Conservation (phyloP, 1,140 invertebrate species). For the Oreohelix idahoensis region DNA sequence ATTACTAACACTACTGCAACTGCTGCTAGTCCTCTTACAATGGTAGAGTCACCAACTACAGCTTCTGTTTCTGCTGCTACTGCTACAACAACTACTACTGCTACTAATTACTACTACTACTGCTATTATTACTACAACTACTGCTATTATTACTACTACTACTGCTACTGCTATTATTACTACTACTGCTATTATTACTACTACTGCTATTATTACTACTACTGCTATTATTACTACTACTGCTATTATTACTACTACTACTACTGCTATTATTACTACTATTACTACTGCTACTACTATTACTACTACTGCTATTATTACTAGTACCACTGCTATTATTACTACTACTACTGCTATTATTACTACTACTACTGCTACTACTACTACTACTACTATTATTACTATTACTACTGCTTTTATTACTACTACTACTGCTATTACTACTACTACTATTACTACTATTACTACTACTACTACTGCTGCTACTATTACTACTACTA, state of each 20-base stretch:
- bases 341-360: slow-evolving; percentile 15
- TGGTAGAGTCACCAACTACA: too few relatives aligned
- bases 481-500: not conserved
- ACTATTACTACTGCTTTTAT: slow-evolving; percentile 14
- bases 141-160: not conserved
- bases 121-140: not conserved
- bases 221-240: not conserved
- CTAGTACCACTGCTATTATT: slow-evolving; percentile 14
- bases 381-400: slow-evolving; percentile 28
- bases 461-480: not conserved
- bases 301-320: slow-evolving; percentile 19
- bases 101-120: not conserved
- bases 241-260: slow-evolving; percentile 17
- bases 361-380: slow-evolving; percentile 22
- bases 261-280: slow-evolving; percentile 2
- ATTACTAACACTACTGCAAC: not conserved
- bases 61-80: not conserved
- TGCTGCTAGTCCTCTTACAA: too few relatives aligned
- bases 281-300: slow-evolving; percentile 10
- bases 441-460: not conserved
- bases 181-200: not conserved
- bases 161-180: too few relatives aligned
- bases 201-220: not conserved
- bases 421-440: slow-evolving; percentile 30
- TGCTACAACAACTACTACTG: not conserved